These are phyloP conservation scores for Phasia obesa DNA, from an alignment of 2,888 invertebrate species.

Conservation along the genomic window DNA sequence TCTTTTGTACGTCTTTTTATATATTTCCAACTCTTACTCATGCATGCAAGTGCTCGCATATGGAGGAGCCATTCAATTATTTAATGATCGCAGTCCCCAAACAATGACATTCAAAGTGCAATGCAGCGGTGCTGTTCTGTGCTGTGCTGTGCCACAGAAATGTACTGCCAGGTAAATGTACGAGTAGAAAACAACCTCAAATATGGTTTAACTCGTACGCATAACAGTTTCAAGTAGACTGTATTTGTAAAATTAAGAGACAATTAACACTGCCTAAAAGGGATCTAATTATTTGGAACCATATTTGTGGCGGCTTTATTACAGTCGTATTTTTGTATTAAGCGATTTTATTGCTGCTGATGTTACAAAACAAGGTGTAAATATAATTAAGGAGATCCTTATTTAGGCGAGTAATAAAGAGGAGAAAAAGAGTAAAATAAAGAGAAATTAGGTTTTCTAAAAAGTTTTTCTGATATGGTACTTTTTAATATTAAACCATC, in stretches of 20 bases:
- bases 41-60: conserved; percentile 19
- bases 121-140: conserved; percentile 10
- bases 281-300: conserved; percentile 69
- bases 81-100: conserved; percentile 67
- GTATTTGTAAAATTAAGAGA: conserved; percentile 65
- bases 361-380: conserved; percentile 27
- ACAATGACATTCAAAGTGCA: conserved; percentile 56
- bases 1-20: conserved; percentile 20
- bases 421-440: not conserved
- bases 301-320: conserved; percentile 53
- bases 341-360: conserved; percentile 28
- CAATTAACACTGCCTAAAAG: conserved; percentile 70
- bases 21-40: conserved; percentile 22
- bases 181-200: conserved; percentile 20
- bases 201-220: conserved; percentile 55
- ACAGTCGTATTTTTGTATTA: not conserved
- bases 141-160: conserved; percentile 6
- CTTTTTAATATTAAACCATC: too few species aligned
- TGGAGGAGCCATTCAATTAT: conserved; percentile 65
- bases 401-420: not conserved
- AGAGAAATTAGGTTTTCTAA: not conserved
- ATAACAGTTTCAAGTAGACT: conserved; percentile 53
- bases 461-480: too few species aligned
- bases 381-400: conserved; percentile 30
- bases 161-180: conserved; percentile 34